Evolutionary conservation across 2,888 invertebrate genomes (phyloP).

Genomic region (Cistogaster globosa): DNA sequence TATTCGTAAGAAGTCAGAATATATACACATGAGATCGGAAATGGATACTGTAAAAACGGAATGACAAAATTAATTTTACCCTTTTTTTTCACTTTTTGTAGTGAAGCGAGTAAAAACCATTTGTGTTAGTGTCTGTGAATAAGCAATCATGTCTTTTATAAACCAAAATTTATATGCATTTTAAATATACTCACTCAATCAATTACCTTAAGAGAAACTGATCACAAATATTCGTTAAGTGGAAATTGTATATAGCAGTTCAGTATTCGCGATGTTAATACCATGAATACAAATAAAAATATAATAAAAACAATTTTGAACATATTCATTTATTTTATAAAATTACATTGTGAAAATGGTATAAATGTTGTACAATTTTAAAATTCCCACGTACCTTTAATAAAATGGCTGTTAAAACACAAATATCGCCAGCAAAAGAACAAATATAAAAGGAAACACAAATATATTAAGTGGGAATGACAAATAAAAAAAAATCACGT

Average conservation of each 20-base stretch:
- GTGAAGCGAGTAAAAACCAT: no score
- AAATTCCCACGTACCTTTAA: slow-evolving; percentile 36
- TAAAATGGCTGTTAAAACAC: not conserved
- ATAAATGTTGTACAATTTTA: slow-evolving; percentile 62
- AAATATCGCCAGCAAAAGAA: not conserved
- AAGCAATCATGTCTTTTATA: slow-evolving; percentile 61
- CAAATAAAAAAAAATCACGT: slow-evolving; percentile 61
- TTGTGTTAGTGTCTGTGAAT: no score
- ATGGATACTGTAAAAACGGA: no score
- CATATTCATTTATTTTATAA: slow-evolving; percentile 61
- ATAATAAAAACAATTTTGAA: slow-evolving; percentile 40
- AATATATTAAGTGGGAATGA: slow-evolving; percentile 60
- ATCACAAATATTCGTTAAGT: slow-evolving; percentile 38
- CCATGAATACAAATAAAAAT: slow-evolving; percentile 1
- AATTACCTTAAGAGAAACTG: slow-evolving; percentile 8
- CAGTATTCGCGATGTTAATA: not conserved
- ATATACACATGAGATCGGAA: no score
- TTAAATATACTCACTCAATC: slow-evolving; percentile 22
- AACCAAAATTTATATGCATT: slow-evolving; percentile 49
- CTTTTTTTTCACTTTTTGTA: no score
- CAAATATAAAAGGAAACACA: not conserved
- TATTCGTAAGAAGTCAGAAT: no score
- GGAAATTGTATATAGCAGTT: slow-evolving; percentile 45
- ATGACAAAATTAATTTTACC: no score
- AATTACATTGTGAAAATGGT: slow-evolving; percentile 57